Percentiles rank a stretch among this genome's conserved stretches.
Conservation (phyloP, 2,888 invertebrate genomes). For the Nycteola revayana region DNA sequence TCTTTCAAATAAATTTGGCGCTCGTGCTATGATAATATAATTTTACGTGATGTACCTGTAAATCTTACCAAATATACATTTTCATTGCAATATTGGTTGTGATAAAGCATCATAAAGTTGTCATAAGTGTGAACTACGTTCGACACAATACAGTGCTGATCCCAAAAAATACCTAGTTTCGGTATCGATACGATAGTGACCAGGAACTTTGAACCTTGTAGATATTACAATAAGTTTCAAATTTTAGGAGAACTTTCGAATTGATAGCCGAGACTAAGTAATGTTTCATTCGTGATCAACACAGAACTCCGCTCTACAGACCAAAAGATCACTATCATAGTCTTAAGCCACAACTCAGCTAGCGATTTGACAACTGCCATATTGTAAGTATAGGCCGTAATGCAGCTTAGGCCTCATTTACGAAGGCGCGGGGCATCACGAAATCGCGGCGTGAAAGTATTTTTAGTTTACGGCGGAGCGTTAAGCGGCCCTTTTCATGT, state of each 20-base stretch:
- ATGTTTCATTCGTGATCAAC: too few relatives aligned
- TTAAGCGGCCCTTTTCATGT: too few relatives aligned
- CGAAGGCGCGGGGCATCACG: too few relatives aligned
- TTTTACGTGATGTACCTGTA: conserved; percentile 63
- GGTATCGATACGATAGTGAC: too few relatives aligned
- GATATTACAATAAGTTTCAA: too few relatives aligned
- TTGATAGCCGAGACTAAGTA: too few relatives aligned
- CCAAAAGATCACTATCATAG: conserved; percentile 52
- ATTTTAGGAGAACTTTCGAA: too few relatives aligned
- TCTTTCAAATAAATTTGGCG: conserved; percentile 22
- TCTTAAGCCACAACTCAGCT: conserved; percentile 70
- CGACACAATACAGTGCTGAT: conserved; percentile 50
- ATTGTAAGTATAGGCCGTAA: conserved; percentile 67
- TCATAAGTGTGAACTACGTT: conserved; percentile 45
- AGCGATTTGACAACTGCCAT: conserved; percentile 81
- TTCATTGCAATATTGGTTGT: conserved; percentile 79
- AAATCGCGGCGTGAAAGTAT: too few relatives aligned
- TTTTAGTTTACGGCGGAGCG: too few relatives aligned
- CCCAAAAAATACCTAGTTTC: too few relatives aligned
- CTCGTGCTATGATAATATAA: conserved; percentile 40
- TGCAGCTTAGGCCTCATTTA: too few relatives aligned
- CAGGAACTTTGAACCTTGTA: too few relatives aligned
- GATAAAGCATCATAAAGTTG: conserved; percentile 69
- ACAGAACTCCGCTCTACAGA: conserved; percentile 57
- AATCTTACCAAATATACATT: conserved; percentile 68